Evolutionary conservation across 2,888 invertebrate species (phyloP).

Genomic region (Nowickia ferox): DNA sequence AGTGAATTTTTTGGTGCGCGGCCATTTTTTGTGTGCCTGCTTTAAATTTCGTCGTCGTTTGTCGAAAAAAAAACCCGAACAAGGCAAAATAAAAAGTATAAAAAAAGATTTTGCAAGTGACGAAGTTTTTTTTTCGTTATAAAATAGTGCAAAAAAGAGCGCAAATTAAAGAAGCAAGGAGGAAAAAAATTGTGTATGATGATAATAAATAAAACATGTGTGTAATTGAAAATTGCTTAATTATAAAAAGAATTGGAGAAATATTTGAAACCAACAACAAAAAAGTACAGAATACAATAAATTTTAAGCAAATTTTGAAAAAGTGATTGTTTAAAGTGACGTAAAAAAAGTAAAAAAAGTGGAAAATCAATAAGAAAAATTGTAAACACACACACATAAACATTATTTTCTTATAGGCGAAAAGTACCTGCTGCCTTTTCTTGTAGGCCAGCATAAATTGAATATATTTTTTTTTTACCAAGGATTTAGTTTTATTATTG

Average conservation of each 20-base stretch:
- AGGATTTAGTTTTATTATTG: not conserved
- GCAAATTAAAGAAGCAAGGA: conserved; percentile 63
- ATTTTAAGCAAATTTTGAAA: not conserved
- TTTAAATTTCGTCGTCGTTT: conserved; percentile 56
- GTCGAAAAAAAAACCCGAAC: conserved; percentile 71
- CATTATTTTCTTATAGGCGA: conserved; percentile 2
- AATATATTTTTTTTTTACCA: not conserved
- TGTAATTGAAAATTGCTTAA: conserved; percentile 69
- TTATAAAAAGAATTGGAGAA: conserved; percentile 27
- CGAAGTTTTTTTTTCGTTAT: conserved; percentile 66
- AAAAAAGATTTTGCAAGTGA: conserved; percentile 69
- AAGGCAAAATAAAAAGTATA: conserved; percentile 68
- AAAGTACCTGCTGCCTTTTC: conserved; percentile 27
- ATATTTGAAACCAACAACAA: conserved; percentile 7
- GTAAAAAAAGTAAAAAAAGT: conserved; percentile 10
- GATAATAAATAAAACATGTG: conserved; percentile 53
- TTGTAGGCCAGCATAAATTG: conserved; percentile 10
- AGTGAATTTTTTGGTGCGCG: conserved; percentile 78
- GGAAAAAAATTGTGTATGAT: conserved; percentile 24
- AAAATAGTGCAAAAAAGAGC: conserved; percentile 72
- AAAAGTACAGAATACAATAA: conserved; percentile 5
- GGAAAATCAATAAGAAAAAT: conserved; percentile 62
- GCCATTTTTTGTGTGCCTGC: conserved; percentile 79
- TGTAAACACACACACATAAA: not conserved
- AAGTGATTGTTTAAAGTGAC: conserved; percentile 23